Percentiles rank a stretch among this genome's conserved stretches.
phyloP scores from a whole-genome alignment of 2,888 invertebrate species.

The Anodontia alba region DNA sequence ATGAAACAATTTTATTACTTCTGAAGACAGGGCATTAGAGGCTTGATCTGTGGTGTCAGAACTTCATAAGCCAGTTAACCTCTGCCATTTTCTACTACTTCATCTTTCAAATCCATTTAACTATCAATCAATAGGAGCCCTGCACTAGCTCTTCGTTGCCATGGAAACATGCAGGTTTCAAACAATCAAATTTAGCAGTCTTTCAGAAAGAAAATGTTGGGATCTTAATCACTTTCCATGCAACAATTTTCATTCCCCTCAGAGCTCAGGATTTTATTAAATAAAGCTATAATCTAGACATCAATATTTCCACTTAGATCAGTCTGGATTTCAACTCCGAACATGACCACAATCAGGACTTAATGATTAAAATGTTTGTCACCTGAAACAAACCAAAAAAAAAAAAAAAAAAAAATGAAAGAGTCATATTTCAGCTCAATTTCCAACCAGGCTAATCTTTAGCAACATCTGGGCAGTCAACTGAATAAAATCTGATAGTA shows the following conservation, averaged over 20 bases:
- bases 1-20: no score
- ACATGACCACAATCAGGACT: no score
- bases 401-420: no score
- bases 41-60: no score
- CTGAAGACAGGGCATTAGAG: no score
- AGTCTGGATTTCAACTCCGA: neutral
- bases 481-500: no score
- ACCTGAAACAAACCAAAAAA: no score
- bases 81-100: neutral
- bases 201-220: neutral
- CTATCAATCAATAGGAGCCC: slow-evolving; percentile 1
- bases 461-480: no score
- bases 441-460: no score
- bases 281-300: slow-evolving; percentile 5
- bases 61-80: neutral
- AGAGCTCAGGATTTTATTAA: slow-evolving; percentile 1
- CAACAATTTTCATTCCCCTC: slow-evolving; percentile 11
- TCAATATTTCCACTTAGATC: neutral
- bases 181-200: slow-evolving; percentile 15
- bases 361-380: no score
- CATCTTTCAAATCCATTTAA: slow-evolving; percentile 2
- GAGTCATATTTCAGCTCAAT: no score
- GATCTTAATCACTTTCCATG: neutral
- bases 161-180: slow-evolving; percentile 16
- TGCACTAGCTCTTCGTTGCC: neutral